Percentiles rank a stretch among this genome's conserved stretches.
These are phyloP conservation scores for Nymphicus hollandicus DNA, from an alignment of 2,113 vertebrate species.

Conservation along the genomic window DNA sequence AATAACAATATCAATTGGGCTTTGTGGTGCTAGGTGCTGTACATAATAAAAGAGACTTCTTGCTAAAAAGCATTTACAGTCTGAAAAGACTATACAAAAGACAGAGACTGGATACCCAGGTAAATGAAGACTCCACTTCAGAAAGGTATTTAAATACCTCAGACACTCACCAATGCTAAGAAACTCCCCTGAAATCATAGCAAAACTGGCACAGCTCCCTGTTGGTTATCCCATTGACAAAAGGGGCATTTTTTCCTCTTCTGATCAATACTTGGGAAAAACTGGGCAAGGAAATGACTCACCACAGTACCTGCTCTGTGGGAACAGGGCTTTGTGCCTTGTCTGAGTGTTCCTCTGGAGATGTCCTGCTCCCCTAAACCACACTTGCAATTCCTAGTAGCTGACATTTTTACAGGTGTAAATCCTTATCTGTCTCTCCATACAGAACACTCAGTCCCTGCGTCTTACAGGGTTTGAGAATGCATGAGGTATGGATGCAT, in stretches of 20 bases:
- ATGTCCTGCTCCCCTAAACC: background rate
- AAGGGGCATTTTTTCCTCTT: background rate
- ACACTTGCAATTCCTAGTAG: background rate
- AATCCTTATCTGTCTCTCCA: background rate
- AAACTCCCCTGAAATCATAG: background rate
- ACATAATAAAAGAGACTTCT: background rate
- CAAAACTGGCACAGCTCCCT: slow-evolving; percentile 26
- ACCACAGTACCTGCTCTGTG: background rate
- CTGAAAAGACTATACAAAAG: background rate
- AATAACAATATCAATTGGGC: background rate
- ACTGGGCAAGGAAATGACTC: background rate
- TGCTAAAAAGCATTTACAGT: background rate
- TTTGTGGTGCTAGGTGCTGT: background rate
- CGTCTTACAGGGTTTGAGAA: background rate
- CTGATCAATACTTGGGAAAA: slow-evolving; percentile 18
- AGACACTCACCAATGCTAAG: background rate
- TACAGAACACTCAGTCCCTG: background rate
- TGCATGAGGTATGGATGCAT: background rate
- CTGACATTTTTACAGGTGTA: background rate
- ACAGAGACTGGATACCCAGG: background rate
- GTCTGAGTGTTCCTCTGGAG: background rate
- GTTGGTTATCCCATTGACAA: background rate
- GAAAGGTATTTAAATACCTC: background rate
- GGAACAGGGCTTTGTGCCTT: background rate
- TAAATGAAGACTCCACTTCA: background rate